A percentile compares a stretch with the other conserved stretches of the same genome.
phyloP scores from a whole-genome alignment of 2,113 vertebrate genomes.

The Balaeniceps rex region DNA sequence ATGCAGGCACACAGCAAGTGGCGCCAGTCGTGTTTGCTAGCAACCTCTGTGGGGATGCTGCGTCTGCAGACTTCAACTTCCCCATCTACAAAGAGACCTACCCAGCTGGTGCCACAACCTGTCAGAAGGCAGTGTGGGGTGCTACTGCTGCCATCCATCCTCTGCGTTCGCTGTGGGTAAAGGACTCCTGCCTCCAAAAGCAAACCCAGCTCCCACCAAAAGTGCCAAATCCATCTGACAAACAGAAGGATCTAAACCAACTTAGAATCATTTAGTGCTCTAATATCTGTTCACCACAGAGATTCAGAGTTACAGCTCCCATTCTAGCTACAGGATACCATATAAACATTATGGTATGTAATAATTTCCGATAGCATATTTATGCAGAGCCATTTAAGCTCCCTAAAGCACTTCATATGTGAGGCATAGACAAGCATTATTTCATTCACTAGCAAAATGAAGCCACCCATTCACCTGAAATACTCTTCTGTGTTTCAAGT shows the following conservation, averaged over 20 bases:
- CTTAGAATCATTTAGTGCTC: background rate
- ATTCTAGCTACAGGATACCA: background rate
- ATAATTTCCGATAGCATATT: slow-evolving; percentile 8
- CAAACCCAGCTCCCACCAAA: background rate
- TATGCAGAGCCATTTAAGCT: background rate
- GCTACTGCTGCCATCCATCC: background rate
- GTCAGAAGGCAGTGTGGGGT: background rate
- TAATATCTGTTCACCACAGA: background rate
- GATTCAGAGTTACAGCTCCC: background rate
- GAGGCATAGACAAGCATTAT: background rate
- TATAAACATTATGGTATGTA: background rate
- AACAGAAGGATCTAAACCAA: background rate
- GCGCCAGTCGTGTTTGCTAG: background rate
- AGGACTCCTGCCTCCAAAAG: background rate
- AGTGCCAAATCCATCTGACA: background rate
- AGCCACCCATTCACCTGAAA: background rate
- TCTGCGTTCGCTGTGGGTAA: background rate
- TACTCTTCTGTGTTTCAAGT: background rate
- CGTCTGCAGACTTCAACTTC: background rate
- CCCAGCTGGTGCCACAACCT: background rate
- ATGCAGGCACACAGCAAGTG: background rate
- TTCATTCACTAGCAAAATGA: background rate
- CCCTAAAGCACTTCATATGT: background rate
- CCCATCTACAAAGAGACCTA: background rate
- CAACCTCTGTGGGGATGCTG: background rate